Evolutionary conservation across 1,140 invertebrate genomes (phyloP), one percentile per base, ranked within the genome.

Genomic region (Elysia chlorotica): DNA sequence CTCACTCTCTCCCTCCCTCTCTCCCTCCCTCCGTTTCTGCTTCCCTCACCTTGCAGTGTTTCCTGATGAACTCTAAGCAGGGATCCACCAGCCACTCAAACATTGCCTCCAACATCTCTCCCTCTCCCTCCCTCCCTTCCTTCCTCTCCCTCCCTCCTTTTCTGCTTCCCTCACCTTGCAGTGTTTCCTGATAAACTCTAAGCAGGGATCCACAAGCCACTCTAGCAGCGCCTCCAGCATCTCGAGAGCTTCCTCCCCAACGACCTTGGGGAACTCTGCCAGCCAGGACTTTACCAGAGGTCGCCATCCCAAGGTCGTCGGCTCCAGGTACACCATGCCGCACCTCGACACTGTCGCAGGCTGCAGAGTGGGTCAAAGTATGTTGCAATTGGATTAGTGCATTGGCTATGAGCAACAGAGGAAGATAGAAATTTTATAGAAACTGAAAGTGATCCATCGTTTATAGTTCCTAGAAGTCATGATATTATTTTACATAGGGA

Each of bases 161-260:
- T n/a, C n/a, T n/a, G n/a, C n/a, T n/a, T n/a, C n/a, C 38, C 72
- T 25, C 71, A 87, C 87, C 76, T 91, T 91, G 85, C 93, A 95
- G 67, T 91, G 87, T 1, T 87, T 82, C 31, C 81, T 75, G 61
- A 88, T 76, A 78, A 85, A 87, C 56, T 84, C 81, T 1, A 86
- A 63, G 57, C 82, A 85, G 17, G 87, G 85, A 72, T 87, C 85
- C 5, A 94, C 79, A 10, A 88, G 73, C 87, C 87, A 88, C 56
- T 87, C 83, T 73, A 88, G 84, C 74, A 87, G 65, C 41, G 65
- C 76, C 5, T 82, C 77, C 17, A 87, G 74, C 19, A 82, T 63
- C 23, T 85, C 81, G n/a, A 59, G 73, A 48, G 73, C 76, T 23
- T 88, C 85, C 41, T 79, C 75, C 0, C 56, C 71, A 31, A 87